Evolutionary conservation across 2,797 vertebrate species (phyloP).

Genomic region (Alca torda): DNA sequence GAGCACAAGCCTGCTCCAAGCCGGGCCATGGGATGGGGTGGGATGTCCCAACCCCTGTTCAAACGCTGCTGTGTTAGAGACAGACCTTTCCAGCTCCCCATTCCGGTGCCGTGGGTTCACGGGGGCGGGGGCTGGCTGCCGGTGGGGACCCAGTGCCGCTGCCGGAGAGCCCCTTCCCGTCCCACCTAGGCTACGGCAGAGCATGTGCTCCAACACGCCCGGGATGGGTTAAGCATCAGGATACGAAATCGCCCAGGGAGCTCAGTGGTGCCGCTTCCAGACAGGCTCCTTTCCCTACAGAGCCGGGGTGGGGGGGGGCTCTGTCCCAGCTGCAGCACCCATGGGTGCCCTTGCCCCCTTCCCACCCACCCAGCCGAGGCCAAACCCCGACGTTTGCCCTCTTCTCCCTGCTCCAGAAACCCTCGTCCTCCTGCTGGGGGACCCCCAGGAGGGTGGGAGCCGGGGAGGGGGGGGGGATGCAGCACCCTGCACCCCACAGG

Average conservation of each 20-base stretch:
- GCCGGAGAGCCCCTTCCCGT: not conserved
- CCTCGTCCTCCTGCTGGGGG: not conserved
- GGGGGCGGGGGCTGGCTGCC: not conserved
- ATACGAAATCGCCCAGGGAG: not conserved
- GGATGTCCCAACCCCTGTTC: too few relatives aligned
- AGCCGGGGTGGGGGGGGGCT: not conserved
- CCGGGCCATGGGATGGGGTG: fast-evolving
- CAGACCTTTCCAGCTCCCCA: fast-evolving
- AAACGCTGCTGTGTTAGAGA: fast-evolving
- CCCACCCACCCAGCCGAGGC: not conserved
- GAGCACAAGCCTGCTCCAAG: not conserved
- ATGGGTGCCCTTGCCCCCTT: not conserved
- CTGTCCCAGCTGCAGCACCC: not conserved
- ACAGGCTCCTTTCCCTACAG: not conserved
- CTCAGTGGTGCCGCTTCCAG: not conserved
- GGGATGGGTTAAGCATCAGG: not conserved
- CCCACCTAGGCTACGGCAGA: fast-evolving
- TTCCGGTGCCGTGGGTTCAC: fast-evolving
- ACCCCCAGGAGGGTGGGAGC: not conserved
- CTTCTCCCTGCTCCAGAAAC: not conserved
- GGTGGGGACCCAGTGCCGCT: fast-evolving
- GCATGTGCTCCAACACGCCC: not conserved
- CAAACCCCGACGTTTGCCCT: not conserved
- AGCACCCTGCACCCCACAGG: not conserved
- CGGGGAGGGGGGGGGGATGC: not conserved